Base-by-base conservation (phyloP, 2,113 vertebrate species). In the Phodopus roborovskii region DNA sequence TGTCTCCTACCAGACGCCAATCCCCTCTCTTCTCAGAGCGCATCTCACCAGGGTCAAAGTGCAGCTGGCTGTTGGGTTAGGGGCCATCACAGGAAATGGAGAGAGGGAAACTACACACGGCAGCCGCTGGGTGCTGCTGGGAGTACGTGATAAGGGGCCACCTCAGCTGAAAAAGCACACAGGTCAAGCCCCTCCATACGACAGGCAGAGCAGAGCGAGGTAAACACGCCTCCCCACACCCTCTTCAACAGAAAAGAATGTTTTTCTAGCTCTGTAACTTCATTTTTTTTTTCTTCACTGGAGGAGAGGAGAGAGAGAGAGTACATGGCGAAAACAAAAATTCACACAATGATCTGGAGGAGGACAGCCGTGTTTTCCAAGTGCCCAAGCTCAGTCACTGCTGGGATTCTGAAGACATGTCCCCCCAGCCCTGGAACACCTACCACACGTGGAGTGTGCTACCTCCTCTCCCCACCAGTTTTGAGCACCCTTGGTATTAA, bases 51-150 rank as follows among this genome's bases (percentile, higher is more conserved):
- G 45, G 9, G 20, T 8, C 48, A 64, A 19, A 53, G 10, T 56
- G 66, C 82, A 33, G 24, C 28, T 28, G 13, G 42, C 28, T 75
- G 2, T 8, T 45, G n/a, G 33, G 9, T 70, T 77, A 92, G 36
- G 77, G 84, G 77, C 36, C 5, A 20, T 62, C 20, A 5, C 8
- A 70, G 50, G 66, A 70, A 82, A 73, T 15, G n/a, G 70, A 58
- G 9, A 30, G 33, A 77, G 60, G 64, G 22, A 74, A 92, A 93
- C 68, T 30, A 60, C 71, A 96, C 89, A 95, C 64, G 58, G n/a
- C 26, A 62, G 85, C 36, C 68, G n/a, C 50, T 79, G 77, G 68
- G 45, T 50, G 48, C 74, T 45, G 42, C 62, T 70, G 36, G 73
- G 28, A 60, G 42, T 24, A 58, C 82, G 53, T 13, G 39, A n/a